Evolutionary conservation across 2,888 invertebrate species (phyloP).

Genomic region (Lydus trimaculatus): DNA sequence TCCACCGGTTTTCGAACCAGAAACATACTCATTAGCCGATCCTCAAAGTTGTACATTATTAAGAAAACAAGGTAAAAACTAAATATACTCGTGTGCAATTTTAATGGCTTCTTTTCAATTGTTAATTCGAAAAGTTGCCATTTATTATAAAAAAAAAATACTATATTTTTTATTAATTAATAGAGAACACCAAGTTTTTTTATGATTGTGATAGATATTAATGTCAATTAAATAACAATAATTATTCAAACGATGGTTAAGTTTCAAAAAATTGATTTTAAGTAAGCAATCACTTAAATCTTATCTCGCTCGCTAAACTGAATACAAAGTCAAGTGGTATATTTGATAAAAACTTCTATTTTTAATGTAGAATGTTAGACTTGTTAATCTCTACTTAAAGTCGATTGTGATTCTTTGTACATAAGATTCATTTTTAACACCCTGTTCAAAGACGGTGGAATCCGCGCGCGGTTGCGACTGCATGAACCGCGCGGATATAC

Average conservation of each 20-base stretch:
- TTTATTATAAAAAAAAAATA: background rate
- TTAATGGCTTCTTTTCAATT: background rate
- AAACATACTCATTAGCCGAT: conserved; percentile 77
- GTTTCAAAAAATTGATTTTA: no score
- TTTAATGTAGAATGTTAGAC: no score
- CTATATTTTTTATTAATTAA: background rate
- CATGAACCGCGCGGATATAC: no score
- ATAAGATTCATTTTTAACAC: no score
- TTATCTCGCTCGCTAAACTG: no score
- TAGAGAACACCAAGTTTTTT: background rate
- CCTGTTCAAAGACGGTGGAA: no score
- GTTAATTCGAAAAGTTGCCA: background rate
- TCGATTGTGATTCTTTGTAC: no score
- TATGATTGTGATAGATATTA: background rate
- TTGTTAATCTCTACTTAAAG: no score
- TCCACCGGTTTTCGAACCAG: conserved; percentile 86
- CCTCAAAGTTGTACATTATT: conserved; percentile 59
- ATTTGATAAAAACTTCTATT: no score
- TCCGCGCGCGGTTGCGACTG: no score
- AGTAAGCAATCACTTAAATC: no score
- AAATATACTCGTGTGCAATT: background rate
- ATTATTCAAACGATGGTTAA: background rate
- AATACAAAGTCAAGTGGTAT: no score
- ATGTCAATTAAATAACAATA: background rate
- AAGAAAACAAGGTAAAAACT: conserved; percentile 50